phyloP scores from a whole-genome alignment of 2,113 vertebrate species.

The Zosterops borbonicus region DNA sequence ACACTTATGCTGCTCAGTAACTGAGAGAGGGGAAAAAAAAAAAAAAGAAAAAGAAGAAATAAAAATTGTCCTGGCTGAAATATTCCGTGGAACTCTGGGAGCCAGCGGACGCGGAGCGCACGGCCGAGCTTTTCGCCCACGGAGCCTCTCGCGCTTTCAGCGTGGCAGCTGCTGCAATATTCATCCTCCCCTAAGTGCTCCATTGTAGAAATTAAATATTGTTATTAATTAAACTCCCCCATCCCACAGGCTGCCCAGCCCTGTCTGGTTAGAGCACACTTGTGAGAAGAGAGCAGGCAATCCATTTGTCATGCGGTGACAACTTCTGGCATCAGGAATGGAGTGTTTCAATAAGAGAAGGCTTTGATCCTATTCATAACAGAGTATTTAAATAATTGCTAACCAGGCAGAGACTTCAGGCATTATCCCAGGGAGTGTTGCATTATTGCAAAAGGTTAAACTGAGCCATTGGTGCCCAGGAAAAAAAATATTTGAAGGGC shows the following conservation, averaged over 20 bases:
- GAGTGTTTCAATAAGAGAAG: conserved; percentile 54
- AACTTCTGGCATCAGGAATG: conserved; percentile 44
- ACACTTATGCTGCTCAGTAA: conserved; percentile 72
- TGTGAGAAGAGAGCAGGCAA: neutral
- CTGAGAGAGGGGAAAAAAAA: neutral
- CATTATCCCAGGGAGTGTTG: conserved; percentile 34
- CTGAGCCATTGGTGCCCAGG: neutral
- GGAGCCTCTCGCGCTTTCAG: neutral
- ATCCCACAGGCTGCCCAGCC: conserved; percentile 25
- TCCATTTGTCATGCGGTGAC: conserved; percentile 47
- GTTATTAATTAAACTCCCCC: conserved; percentile 55
- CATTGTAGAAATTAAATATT: conserved; percentile 53
- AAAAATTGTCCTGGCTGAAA: conserved; percentile 25
- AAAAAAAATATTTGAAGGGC: neutral
- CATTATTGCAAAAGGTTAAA: conserved; percentile 43
- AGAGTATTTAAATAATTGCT: conserved; percentile 64
- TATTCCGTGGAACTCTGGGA: conserved; percentile 25
- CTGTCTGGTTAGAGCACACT: neutral
- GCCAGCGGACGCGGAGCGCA: neutral
- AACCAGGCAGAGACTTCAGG: conserved; percentile 40
- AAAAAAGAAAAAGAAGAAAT: too few relatives aligned
- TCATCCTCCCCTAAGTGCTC: neutral
- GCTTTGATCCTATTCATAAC: conserved; percentile 61
- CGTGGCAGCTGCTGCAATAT: neutral
- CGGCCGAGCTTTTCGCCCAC: neutral